Percentiles rank a stretch among this genome's conserved stretches.
These are phyloP conservation scores for Piprites chloris DNA, from an alignment of 2,113 vertebrate species.

Conservation along the genomic window DNA sequence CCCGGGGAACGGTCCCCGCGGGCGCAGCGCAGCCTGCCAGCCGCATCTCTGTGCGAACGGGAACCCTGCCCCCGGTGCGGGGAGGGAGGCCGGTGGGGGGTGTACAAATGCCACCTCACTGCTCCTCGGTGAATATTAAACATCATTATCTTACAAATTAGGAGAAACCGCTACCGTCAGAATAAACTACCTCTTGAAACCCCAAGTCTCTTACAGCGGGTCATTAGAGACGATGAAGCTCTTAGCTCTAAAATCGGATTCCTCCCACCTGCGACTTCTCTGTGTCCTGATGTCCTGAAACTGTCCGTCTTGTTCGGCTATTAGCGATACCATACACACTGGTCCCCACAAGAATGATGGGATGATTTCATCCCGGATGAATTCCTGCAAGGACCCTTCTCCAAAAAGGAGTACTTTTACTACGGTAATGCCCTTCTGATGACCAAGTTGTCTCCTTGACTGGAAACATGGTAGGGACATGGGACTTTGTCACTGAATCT, in stretches of 20 bases:
- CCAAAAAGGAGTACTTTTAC: neutral
- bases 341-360: neutral
- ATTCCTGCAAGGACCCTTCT: neutral
- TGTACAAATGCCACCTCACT: neutral
- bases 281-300: neutral
- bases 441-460: neutral
- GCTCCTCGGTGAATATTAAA: constrained; percentile 22
- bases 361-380: neutral
- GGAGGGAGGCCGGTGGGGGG: neutral
- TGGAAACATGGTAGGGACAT: neutral
- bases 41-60: neutral
- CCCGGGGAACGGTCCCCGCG: neutral
- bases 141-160: constrained; percentile 20
- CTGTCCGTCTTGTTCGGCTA: neutral
- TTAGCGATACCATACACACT: neutral
- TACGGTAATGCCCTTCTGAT: neutral
- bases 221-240: neutral
- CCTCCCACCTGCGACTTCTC: neutral
- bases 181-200: neutral
- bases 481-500: neutral
- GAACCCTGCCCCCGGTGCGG: neutral
- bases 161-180: neutral
- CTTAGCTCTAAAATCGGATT: neutral
- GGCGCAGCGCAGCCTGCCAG: neutral
- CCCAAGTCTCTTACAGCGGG: neutral